Conservation (phyloP, 2,797 vertebrate genomes). For the Chiroxiphia lanceolata region DNA sequence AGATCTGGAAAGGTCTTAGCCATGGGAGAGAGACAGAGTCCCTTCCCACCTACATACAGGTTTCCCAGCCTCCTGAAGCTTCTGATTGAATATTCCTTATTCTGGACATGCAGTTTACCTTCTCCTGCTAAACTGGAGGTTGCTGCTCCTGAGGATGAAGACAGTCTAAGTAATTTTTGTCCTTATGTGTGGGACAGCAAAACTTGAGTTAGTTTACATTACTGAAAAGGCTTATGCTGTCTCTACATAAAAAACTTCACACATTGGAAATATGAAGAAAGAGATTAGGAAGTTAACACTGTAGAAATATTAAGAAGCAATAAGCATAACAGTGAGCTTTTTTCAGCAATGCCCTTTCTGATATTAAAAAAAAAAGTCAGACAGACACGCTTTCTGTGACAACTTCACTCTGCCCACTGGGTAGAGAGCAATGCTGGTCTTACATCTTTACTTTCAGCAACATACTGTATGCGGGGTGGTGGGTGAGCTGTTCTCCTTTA, state of each 20-base stretch:
- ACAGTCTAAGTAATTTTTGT: neutral
- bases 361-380: neutral
- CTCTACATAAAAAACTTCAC: neutral
- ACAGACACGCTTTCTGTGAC: neutral
- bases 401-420: neutral
- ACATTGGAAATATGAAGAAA: neutral
- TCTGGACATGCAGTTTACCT: accelerated
- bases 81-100: neutral
- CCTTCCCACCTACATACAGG: neutral
- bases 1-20: neutral
- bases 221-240: neutral
- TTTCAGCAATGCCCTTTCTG: neutral
- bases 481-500: neutral
- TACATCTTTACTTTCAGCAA: neutral
- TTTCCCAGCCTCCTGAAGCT: neutral
- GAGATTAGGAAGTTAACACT: neutral
- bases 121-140: neutral
- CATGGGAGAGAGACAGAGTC: neutral
- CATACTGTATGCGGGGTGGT: neutral
- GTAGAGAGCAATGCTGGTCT: neutral
- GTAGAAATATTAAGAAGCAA: neutral
- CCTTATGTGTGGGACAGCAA: neutral
- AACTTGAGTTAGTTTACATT: neutral
- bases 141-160: neutral
- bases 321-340: neutral